Conservation (phyloP, 2,797 vertebrate species). For the Thaleichthys pacificus region DNA sequence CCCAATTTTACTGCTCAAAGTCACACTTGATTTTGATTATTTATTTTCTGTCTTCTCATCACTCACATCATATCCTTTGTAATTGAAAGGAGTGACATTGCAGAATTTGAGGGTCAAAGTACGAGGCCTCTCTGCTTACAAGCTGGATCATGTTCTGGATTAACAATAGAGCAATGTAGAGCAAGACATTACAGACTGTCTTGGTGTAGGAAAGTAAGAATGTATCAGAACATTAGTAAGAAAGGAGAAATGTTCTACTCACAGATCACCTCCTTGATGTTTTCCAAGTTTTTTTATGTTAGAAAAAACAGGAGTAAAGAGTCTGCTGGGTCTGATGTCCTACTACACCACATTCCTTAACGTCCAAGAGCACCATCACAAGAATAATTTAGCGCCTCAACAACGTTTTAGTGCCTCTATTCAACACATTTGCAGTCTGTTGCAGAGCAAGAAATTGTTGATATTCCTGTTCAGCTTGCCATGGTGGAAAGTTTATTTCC, state of each 20-base stretch:
- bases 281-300: no score
- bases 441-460: background rate
- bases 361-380: background rate
- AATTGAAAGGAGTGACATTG: conserved; percentile 7
- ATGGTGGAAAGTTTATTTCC: background rate
- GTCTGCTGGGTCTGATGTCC: no score
- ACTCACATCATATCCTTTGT: background rate
- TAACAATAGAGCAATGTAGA: background rate
- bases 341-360: background rate
- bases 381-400: conserved; percentile 3
- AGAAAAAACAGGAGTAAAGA: no score
- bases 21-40: conserved; percentile 1
- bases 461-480: background rate
- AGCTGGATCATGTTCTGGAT: background rate
- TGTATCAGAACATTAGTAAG: no score
- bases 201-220: no score
- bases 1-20: conserved; percentile 6
- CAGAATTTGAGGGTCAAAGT: conserved; percentile 3
- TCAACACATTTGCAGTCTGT: background rate
- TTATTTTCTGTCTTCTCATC: conserved; percentile 2
- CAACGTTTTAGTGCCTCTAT: background rate
- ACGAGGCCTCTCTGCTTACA: background rate
- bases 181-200: background rate
- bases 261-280: no score
- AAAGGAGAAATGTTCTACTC: no score